These are phyloP conservation scores for Linnaemya tessellans DNA, from an alignment of 2,888 invertebrate genomes.

Conservation along the genomic window DNA sequence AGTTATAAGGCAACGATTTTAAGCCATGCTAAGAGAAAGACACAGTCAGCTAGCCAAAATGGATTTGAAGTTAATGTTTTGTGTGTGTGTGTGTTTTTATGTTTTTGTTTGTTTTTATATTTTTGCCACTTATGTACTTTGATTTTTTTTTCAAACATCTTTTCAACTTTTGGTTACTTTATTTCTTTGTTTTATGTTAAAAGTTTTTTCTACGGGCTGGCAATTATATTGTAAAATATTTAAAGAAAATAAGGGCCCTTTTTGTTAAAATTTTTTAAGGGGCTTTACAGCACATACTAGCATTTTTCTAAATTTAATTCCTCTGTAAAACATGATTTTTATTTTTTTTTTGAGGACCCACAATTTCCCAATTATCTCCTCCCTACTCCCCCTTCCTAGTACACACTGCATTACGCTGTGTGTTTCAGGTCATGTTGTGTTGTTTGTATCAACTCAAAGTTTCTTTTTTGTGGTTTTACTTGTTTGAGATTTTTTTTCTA, in stretches of 20 bases:
- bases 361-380: background rate
- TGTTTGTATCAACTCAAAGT: constrained; percentile 12
- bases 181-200: constrained; percentile 28
- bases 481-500: constrained; percentile 43
- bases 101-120: constrained; percentile 30
- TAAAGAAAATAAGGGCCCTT: constrained; percentile 1
- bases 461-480: constrained; percentile 59
- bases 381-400: background rate
- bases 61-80: constrained; percentile 48
- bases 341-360: background rate
- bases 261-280: background rate
- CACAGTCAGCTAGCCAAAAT: constrained; percentile 8
- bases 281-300: background rate
- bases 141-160: constrained; percentile 36
- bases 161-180: constrained; percentile 43
- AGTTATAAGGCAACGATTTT: constrained; percentile 1
- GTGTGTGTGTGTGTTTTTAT: constrained; percentile 35
- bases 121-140: constrained; percentile 11
- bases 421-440: constrained; percentile 47
- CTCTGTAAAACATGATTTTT: background rate
- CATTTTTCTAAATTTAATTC: background rate
- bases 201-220: constrained; percentile 14
- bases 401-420: constrained; percentile 15
- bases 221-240: background rate
- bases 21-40: background rate